These are phyloP conservation scores for Porites lobata DNA, from an alignment of 92 coral and sea anemone genomes.

Conservation along the genomic window DNA sequence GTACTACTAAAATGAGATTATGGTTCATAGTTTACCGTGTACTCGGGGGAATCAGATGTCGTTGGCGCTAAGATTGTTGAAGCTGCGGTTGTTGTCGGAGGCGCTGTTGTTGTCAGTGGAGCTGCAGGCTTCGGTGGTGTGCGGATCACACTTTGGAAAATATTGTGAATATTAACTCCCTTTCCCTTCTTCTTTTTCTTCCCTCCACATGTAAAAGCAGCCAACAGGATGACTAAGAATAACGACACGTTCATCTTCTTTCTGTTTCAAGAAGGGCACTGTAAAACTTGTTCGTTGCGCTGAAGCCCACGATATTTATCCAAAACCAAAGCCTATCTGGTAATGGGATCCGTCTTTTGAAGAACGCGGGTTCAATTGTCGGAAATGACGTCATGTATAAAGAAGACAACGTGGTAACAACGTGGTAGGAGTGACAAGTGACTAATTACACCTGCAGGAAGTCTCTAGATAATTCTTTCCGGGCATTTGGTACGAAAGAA, in stretches of 20 bases:
- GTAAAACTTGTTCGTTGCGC: not conserved
- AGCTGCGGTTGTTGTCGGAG: not conserved
- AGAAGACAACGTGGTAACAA: no score
- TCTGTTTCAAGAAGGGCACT: not conserved
- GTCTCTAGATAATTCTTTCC: no score
- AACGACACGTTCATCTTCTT: constrained; percentile 13
- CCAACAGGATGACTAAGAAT: constrained; percentile 3
- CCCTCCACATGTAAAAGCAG: constrained; percentile 12
- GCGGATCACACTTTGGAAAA: not conserved
- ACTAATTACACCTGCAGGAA: no score
- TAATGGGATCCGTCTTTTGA: not conserved
- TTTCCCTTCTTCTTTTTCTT: constrained; percentile 9
- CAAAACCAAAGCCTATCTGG: not conserved
- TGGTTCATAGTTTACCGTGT: not conserved
- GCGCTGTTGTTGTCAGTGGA: not conserved
- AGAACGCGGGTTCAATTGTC: constrained; percentile 15
- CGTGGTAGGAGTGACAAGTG: no score
- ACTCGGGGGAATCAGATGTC: not conserved
- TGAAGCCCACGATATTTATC: no score
- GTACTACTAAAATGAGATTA: not conserved
- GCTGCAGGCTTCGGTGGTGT: constrained; percentile 2
- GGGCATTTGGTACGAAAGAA: no score
- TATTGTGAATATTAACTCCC: not conserved
- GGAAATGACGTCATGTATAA: constrained; percentile 4
- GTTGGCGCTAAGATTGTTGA: not conserved